Evolutionary conservation across 2,888 invertebrate genomes (phyloP), one percentile per base, ranked within the genome.

Genomic region (Melangyna quadrimaculata): DNA sequence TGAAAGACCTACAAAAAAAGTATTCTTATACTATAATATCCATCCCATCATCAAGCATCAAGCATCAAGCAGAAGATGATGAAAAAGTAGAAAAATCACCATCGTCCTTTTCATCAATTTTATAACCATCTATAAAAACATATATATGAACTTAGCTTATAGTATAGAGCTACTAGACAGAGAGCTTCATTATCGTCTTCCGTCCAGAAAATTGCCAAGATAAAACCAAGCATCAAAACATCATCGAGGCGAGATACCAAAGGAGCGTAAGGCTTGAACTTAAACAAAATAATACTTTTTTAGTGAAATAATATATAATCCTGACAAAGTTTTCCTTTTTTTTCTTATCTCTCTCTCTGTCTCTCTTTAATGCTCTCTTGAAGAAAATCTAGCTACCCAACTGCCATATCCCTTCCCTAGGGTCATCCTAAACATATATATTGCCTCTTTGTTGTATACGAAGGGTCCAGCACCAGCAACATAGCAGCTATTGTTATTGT

Each of bases 391-490:
- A 24, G 12, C 59, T 29, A 19, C 12, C 32, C 73, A 22, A 48
- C 67, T n/a, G n/a, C n/a, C n/a, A n/a, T n/a, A n/a, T n/a, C n/a
- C n/a, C n/a, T n/a, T n/a, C n/a, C 81, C 55, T 37, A 27, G 72
- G 84, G 84, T 84, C 79, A 84, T 84, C 69, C 59, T 55, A 77
- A 69, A 84, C 75, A 69, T 84, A 84, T 79, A 69, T 84, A 79
- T 75, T 27, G 74, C 35, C 14, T 6, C 59, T 78, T 78, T 78
- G 74, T 67, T 70, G 78, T 12, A 19, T 0, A 24, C 1, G 29
- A 32, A 45, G 14, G 27, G 4, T 5, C 29, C 74, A 71, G n/a
- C 1, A 3, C 17, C 43, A 43, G 43, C 17, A 5, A 7, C 40
- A 40, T n/a, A n/a, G n/a, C n/a, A 43, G 57, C 24, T 45, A 35